Conservation (phyloP, 2,797 vertebrate species). For the Pitangus sulphuratus region DNA sequence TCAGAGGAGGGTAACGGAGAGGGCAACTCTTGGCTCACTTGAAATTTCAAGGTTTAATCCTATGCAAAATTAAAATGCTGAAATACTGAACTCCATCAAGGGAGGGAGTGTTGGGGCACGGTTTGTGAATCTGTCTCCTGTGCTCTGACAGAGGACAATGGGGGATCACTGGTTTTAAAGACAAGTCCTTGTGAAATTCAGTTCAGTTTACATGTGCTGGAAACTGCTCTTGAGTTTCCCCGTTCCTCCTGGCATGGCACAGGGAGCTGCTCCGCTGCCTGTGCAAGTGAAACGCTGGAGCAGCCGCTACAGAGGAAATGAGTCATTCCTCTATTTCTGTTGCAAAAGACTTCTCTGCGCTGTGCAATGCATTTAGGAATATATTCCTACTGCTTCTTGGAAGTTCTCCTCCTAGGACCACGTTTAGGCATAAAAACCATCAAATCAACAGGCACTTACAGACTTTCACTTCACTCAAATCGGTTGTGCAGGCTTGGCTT, state of each 20-base stretch:
- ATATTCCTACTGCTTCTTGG: not conserved
- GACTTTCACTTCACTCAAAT: not conserved
- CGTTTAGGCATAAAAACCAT: not conserved
- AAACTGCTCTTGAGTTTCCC: not conserved
- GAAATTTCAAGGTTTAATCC: not conserved
- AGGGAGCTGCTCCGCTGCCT: not conserved
- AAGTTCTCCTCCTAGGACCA: not conserved
- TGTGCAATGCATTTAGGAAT: not conserved
- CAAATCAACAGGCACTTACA: not conserved
- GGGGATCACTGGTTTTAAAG: not conserved
- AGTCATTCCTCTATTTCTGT: constrained; percentile 49
- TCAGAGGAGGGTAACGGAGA: not conserved
- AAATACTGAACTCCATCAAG: not conserved
- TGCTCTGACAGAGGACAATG: not conserved
- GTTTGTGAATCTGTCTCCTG: not conserved
- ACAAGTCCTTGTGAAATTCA: not conserved
- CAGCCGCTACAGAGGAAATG: constrained; percentile 65
- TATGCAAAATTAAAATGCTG: not conserved
- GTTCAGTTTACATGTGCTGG: not conserved
- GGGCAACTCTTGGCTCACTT: not conserved
- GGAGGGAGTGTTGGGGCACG: not conserved
- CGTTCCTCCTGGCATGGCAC: not conserved
- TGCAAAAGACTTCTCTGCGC: not conserved
- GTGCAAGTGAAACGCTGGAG: not conserved
- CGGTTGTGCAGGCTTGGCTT: not conserved